Conservation (phyloP, 2,113 vertebrate species). For the Miniopterus natalensis region DNA sequence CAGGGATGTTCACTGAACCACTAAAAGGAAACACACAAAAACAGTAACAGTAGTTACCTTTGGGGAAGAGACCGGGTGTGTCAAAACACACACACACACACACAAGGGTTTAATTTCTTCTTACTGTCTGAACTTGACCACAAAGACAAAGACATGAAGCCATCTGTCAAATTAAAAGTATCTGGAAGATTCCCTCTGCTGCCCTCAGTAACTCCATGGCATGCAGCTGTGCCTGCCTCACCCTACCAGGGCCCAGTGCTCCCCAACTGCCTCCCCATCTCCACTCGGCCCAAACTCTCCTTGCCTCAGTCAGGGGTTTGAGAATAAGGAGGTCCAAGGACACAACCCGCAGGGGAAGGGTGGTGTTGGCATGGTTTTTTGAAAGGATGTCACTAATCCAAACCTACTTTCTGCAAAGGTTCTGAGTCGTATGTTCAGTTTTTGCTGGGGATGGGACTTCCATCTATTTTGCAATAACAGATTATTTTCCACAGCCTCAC, state of each 20-base stretch:
- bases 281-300: background rate
- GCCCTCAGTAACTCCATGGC: background rate
- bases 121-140: background rate
- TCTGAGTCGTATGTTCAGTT: background rate
- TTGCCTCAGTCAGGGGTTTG: background rate
- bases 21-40: background rate
- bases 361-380: background rate
- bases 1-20: background rate
- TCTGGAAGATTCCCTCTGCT: background rate
- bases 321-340: background rate
- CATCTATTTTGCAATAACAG: background rate
- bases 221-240: background rate
- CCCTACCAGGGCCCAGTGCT: background rate
- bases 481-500: background rate
- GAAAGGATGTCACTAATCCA: background rate
- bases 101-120: background rate
- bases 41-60: background rate
- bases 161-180: background rate
- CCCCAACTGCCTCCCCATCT: background rate
- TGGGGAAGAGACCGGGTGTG: background rate
- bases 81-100: background rate
- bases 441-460: background rate
- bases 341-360: background rate
- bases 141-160: background rate
- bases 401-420: background rate